Percentiles rank a stretch among this genome's conserved stretches.
Conservation (phyloP, 2,888 invertebrate genomes). For the Aphodius sticticus region DNA sequence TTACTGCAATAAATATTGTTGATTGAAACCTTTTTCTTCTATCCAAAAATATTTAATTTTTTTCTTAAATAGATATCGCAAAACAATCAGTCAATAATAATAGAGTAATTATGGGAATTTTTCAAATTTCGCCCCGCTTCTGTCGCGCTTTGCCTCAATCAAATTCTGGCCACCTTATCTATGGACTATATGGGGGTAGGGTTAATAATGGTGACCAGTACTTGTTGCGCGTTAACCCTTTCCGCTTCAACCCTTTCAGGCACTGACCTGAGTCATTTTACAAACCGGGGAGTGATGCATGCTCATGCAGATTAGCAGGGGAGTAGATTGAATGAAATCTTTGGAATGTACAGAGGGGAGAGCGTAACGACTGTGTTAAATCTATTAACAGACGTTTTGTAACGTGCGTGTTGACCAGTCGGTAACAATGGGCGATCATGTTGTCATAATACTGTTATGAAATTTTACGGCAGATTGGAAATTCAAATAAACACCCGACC, state of each 20-base stretch:
- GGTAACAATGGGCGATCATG: not conserved
- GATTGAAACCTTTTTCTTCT: too few species aligned
- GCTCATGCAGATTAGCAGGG: not conserved
- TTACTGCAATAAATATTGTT: too few species aligned
- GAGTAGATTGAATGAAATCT: constrained; percentile 4
- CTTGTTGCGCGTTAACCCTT: not conserved
- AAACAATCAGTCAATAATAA: too few species aligned
- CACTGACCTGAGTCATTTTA: not conserved
- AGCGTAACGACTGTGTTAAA: not conserved
- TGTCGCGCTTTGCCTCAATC: too few species aligned
- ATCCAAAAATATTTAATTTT: too few species aligned
- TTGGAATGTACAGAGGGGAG: not conserved
- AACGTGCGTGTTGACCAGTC: not conserved
- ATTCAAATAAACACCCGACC: not conserved
- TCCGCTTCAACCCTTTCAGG: not conserved
- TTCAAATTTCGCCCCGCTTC: too few species aligned
- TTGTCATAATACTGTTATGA: constrained; percentile 4
- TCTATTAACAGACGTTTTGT: not conserved
- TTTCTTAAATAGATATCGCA: too few species aligned
- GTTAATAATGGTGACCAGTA: not conserved
- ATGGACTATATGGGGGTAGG: too few species aligned
- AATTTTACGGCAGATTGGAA: not conserved
- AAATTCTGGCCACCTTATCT: too few species aligned
- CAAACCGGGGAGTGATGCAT: not conserved
- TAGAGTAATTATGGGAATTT: too few species aligned